Evolutionary conservation across 2,797 vertebrate species (phyloP).

Genomic region (Epinephelus malabaricus): DNA sequence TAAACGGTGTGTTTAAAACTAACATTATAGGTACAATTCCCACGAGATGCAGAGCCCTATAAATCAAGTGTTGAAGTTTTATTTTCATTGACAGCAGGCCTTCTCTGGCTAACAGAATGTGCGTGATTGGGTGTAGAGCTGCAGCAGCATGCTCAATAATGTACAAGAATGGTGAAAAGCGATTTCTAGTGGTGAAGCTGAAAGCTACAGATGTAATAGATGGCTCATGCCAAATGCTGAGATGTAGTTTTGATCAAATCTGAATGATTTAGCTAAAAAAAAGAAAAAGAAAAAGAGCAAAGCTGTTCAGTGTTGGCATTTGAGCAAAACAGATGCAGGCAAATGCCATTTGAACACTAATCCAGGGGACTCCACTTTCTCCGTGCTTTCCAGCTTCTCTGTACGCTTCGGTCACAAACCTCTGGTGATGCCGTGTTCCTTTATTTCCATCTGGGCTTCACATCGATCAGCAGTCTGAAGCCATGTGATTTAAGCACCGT

Average conservation of each 20-base stretch:
- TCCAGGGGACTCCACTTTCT: not conserved
- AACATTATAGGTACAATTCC: constrained; percentile 6
- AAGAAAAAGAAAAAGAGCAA: constrained; percentile 3
- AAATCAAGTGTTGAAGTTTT: constrained; percentile 22
- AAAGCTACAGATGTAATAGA: not conserved
- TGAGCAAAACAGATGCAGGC: not conserved
- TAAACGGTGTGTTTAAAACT: constrained; percentile 18
- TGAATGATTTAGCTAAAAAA: not conserved
- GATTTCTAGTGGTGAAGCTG: constrained; percentile 18
- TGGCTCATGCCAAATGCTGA: constrained; percentile 6
- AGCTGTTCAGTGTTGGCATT: not conserved
- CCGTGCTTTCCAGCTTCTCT: constrained; percentile 5
- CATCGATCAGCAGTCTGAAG: constrained; percentile 21
- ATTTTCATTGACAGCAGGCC: constrained; percentile 17
- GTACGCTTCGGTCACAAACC: not conserved
- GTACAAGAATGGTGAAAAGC: constrained; percentile 2
- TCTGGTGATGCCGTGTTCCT: not conserved
- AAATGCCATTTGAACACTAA: constrained; percentile 1
- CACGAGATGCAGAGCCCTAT: not conserved
- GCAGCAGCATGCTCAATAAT: not conserved
- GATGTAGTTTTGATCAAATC: constrained; percentile 15
- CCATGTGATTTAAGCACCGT: constrained; percentile 6
- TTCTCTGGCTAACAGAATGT: not conserved
- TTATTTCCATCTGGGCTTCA: constrained; percentile 12
- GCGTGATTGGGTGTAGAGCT: constrained; percentile 3